These are phyloP conservation scores for Drosophila saltans DNA, from an alignment of 1,140 invertebrate species.

Conservation along the genomic window DNA sequence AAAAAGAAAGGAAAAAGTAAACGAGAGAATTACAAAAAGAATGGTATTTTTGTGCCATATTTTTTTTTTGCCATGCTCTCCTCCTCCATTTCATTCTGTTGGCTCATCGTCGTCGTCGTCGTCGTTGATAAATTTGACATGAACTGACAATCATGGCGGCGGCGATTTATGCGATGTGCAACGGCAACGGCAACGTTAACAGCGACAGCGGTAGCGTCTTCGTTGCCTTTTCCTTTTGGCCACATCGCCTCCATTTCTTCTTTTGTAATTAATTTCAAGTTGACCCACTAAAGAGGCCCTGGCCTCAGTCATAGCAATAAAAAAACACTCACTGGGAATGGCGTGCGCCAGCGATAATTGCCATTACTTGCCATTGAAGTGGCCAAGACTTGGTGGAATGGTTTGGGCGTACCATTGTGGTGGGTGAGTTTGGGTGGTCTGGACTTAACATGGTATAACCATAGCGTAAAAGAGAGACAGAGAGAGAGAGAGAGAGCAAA, in stretches of 20 bases:
- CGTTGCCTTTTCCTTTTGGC: slow-evolving; percentile 26
- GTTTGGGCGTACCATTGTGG: too few relatives aligned
- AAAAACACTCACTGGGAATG: slow-evolving; percentile 64
- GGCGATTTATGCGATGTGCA: slow-evolving; percentile 37
- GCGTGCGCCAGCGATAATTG: slow-evolving; percentile 76
- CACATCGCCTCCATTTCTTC: background rate
- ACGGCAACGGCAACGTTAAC: background rate
- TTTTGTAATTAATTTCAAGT: slow-evolving; percentile 73
- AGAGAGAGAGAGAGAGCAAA: background rate
- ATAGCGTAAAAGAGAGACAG: background rate
- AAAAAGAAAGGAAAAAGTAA: background rate
- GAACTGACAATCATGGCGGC: slow-evolving; percentile 35
- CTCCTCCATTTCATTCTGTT: background rate
- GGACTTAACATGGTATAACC: background rate
- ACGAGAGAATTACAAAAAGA: background rate
- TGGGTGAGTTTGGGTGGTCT: too few relatives aligned
- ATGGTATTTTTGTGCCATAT: slow-evolving; percentile 31
- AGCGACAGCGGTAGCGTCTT: background rate
- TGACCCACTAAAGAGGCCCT: slow-evolving; percentile 68
- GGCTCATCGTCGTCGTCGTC: background rate
- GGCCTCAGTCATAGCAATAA: slow-evolving; percentile 64
- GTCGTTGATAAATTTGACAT: slow-evolving; percentile 37
- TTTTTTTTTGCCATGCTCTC: slow-evolving; percentile 5
- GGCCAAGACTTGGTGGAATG: background rate
- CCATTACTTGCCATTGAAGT: slow-evolving; percentile 61